Percentiles rank a stretch among this genome's conserved stretches.
Evolutionary conservation across 2,888 invertebrate species (phyloP).

Genomic region (Aspidapion aeneum): DNA sequence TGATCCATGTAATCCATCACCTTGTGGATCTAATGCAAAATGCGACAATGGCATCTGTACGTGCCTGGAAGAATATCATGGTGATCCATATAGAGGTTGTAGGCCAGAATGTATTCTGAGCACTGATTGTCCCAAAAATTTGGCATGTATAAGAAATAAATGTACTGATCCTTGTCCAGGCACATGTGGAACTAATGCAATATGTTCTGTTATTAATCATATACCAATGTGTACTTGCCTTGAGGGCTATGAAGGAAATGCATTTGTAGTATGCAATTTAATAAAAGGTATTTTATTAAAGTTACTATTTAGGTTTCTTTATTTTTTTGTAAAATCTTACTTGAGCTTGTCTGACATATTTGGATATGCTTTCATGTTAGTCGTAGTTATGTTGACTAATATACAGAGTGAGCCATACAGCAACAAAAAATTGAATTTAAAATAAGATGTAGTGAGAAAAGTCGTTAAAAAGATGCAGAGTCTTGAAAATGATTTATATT

Average conservation of each 20-base stretch:
- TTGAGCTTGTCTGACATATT: too few species aligned
- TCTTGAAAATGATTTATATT: too few species aligned
- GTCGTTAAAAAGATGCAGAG: too few species aligned
- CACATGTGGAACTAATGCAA: constrained; percentile 59
- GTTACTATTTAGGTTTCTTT: too few species aligned
- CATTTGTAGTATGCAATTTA: constrained; percentile 62
- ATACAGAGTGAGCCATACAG: too few species aligned
- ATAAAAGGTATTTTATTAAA: constrained; percentile 60
- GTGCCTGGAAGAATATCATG: constrained; percentile 67
- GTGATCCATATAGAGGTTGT: constrained; percentile 72
- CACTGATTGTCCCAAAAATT: constrained; percentile 65
- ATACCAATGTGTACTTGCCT: constrained; percentile 66
- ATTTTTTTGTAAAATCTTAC: too few species aligned
- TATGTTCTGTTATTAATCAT: constrained; percentile 58
- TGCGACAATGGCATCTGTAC: constrained; percentile 64
- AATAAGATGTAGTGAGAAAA: too few species aligned
- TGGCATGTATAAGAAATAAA: constrained; percentile 70
- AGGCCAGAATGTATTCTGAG: constrained; percentile 77
- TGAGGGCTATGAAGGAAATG: constrained; percentile 63
- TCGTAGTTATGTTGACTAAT: too few species aligned
- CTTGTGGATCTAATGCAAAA: constrained; percentile 64
- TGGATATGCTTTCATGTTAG: too few species aligned
- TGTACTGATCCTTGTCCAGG: constrained; percentile 72
- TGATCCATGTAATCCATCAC: constrained; percentile 72
- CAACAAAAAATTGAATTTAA: too few species aligned